These are phyloP conservation scores for Ophion costatus DNA, from an alignment of 2,888 invertebrate species.

Conservation along the genomic window DNA sequence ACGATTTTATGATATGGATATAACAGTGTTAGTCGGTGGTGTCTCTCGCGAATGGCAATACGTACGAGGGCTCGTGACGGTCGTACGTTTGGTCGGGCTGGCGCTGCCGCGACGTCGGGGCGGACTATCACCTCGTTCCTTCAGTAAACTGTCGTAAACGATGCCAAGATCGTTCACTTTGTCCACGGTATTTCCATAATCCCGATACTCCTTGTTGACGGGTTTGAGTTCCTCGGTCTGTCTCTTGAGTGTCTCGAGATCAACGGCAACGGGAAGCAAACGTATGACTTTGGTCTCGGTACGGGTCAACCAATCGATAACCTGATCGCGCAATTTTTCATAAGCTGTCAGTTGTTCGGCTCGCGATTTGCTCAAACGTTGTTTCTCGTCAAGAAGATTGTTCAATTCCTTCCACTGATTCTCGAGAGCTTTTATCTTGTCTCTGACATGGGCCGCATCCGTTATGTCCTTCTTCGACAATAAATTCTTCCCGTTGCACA, in stretches of 20 bases:
- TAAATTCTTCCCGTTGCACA: conserved; percentile 92
- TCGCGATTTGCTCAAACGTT: conserved; percentile 92
- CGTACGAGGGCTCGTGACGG: conserved; percentile 87
- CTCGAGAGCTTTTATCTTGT: conserved; percentile 94
- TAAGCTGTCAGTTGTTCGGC: conserved; percentile 94
- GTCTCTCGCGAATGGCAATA: conserved; percentile 55
- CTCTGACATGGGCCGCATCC: conserved; percentile 92
- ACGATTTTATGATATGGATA: background rate
- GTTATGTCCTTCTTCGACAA: conserved; percentile 94
- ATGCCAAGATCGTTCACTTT: conserved; percentile 96
- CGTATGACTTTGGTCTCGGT: conserved; percentile 91
- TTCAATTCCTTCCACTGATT: conserved; percentile 95
- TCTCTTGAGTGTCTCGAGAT: conserved; percentile 92
- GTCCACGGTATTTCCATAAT: conserved; percentile 93
- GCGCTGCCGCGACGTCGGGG: conserved; percentile 89
- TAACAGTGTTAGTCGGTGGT: conserved; percentile 2
- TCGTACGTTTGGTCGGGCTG: conserved; percentile 92
- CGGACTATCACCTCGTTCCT: conserved; percentile 92
- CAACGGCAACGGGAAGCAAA: conserved; percentile 94
- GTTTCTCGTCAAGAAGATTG: conserved; percentile 92
- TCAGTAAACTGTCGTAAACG: conserved; percentile 92
- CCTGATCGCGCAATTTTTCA: conserved; percentile 92
- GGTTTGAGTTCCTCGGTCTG: conserved; percentile 95
- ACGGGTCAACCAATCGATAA: conserved; percentile 92
- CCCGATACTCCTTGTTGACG: conserved; percentile 94